Conservation (phyloP, 1,140 invertebrate species). For the Cardiocondyla obscurior region DNA sequence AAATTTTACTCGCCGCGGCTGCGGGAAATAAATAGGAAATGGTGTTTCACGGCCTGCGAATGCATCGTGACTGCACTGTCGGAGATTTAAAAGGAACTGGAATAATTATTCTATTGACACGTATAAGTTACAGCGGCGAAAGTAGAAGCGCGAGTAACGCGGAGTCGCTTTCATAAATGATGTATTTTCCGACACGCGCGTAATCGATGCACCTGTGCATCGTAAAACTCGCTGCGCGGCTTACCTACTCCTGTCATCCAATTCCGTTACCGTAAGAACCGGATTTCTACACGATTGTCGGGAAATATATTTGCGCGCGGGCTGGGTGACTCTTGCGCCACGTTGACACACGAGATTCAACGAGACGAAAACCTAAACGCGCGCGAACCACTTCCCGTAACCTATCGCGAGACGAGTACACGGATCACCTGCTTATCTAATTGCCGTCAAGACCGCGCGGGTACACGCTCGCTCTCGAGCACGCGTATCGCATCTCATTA, state of each 20-base stretch:
- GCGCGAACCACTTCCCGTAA: not conserved
- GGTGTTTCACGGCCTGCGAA: not conserved
- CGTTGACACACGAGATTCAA: constrained; percentile 15
- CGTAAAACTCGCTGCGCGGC: constrained; percentile 43
- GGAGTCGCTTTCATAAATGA: constrained; percentile 63
- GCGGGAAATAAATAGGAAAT: not conserved
- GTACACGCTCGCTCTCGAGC: not conserved
- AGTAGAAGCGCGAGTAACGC: constrained; percentile 29
- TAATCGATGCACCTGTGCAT: constrained; percentile 43
- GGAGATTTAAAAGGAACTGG: not conserved
- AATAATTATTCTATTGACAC: not conserved
- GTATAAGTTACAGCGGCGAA: not conserved
- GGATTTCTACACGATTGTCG: constrained; percentile 55
- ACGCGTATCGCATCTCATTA: constrained; percentile 35
- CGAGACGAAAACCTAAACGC: not conserved
- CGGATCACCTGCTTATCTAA: constrained; percentile 50
- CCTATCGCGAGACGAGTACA: not conserved
- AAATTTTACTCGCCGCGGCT: not conserved
- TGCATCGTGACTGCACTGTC: not conserved
- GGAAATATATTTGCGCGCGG: constrained; percentile 15
- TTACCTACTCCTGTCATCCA: constrained; percentile 40
- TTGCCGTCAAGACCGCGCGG: not conserved
- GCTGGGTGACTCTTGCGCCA: constrained; percentile 24
- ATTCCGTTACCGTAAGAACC: constrained; percentile 59
- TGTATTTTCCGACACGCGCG: constrained; percentile 40